Evolutionary conservation across 2,888 invertebrate genomes (phyloP).

Genomic region (Rutpela maculata): DNA sequence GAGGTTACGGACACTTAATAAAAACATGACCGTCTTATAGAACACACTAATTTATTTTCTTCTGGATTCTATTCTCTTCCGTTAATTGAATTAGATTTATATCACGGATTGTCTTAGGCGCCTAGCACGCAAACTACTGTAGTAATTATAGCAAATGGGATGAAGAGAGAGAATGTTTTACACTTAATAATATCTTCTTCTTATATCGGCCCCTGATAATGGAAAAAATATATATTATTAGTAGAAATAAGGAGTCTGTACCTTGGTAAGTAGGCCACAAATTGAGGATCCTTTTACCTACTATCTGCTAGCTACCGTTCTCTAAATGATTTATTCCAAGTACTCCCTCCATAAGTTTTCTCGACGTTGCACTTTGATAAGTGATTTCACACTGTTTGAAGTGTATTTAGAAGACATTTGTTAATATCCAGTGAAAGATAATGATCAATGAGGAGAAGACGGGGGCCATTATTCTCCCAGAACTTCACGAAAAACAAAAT

Average conservation of each 20-base stretch:
- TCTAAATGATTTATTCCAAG: no score
- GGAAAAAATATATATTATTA: background rate
- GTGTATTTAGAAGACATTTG: no score
- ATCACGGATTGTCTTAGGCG: background rate
- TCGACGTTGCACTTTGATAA: no score
- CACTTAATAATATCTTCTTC: background rate
- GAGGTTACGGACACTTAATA: constrained; percentile 12
- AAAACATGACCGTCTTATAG: constrained; percentile 2
- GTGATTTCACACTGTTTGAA: no score
- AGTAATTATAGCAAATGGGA: background rate
- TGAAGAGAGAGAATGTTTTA: background rate
- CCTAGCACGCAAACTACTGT: background rate
- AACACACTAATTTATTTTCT: constrained; percentile 15
- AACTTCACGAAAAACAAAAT: no score
- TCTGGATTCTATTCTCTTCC: background rate
- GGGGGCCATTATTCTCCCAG: no score
- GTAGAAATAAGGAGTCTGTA: background rate
- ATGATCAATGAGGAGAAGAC: no score
- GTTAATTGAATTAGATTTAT: constrained; percentile 1
- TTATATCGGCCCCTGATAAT: background rate
- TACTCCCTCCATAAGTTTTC: no score
- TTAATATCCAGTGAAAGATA: no score
- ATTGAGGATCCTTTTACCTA: no score
- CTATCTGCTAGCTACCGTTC: no score
- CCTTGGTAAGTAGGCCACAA: no score